phyloP scores from a whole-genome alignment of 2,888 invertebrate genomes.

The Exephanes ischioxanthus region DNA sequence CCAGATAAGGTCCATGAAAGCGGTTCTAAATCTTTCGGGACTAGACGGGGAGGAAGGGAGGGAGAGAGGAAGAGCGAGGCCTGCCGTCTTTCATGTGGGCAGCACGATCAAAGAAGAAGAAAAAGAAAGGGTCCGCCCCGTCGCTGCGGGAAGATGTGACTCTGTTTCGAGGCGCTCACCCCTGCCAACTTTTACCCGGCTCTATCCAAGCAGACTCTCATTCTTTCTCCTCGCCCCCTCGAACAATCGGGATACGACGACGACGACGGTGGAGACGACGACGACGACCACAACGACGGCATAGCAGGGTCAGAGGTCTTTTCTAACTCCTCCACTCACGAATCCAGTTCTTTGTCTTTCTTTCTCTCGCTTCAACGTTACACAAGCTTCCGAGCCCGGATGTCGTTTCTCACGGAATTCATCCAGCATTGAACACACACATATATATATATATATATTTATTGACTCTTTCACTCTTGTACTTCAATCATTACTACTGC shows the following conservation, averaged over 20 bases:
- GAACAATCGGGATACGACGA: constrained; percentile 59
- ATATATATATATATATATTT: constrained; percentile 27
- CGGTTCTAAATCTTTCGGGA: constrained; percentile 66
- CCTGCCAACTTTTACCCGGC: constrained; percentile 40
- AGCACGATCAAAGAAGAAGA: constrained; percentile 48
- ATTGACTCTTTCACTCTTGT: constrained; percentile 41
- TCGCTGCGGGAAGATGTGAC: constrained; percentile 51
- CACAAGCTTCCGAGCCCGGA: constrained; percentile 32
- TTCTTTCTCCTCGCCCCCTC: constrained; percentile 56
- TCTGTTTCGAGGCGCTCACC: constrained; percentile 59
- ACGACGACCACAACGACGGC: constrained; percentile 13
- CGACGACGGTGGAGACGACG: constrained; percentile 18
- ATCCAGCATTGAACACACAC: constrained; percentile 36
- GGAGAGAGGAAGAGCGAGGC: neutral
- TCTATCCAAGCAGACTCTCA: constrained; percentile 53
- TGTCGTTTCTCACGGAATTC: constrained; percentile 62
- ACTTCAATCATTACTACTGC: neutral
- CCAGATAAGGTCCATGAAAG: constrained; percentile 67
- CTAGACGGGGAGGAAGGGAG: constrained; percentile 5
- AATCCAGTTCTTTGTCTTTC: constrained; percentile 22
- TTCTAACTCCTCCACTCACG: constrained; percentile 1
- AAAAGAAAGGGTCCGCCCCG: constrained; percentile 17
- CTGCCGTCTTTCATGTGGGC: constrained; percentile 63
- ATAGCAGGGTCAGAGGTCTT: constrained; percentile 46
- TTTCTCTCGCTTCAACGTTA: constrained; percentile 34